Conservation (phyloP, 2,113 vertebrate species). For the Machaerirhynchus nigripectus region DNA sequence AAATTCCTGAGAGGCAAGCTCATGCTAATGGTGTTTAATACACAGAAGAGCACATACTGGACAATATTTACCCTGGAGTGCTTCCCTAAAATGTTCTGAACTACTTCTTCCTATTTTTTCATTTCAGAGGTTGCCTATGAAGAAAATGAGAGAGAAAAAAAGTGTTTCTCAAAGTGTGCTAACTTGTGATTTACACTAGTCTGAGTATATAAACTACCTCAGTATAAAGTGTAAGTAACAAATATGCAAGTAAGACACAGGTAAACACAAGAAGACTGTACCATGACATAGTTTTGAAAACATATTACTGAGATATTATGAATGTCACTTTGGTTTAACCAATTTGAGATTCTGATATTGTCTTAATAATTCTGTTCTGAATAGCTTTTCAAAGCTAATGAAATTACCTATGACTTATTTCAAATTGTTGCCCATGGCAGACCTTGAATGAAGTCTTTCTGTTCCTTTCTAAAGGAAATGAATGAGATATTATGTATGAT, state of each 20-base stretch:
- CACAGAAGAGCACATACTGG: neutral
- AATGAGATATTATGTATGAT: neutral
- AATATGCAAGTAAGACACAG: neutral
- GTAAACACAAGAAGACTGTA: neutral
- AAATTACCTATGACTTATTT: conserved; percentile 12
- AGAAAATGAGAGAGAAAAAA: neutral
- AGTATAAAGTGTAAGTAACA: neutral
- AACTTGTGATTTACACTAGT: neutral
- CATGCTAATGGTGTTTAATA: neutral
- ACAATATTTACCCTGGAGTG: neutral
- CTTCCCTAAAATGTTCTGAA: neutral
- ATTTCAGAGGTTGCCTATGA: neutral
- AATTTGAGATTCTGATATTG: neutral
- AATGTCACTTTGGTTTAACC: conserved; percentile 12
- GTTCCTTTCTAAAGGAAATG: neutral
- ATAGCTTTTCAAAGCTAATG: conserved; percentile 27
- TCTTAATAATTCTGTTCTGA: conserved; percentile 27
- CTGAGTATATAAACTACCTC: neutral
- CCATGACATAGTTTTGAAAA: neutral
- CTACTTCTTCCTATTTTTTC: neutral
- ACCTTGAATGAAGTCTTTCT: neutral
- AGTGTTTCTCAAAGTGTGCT: neutral
- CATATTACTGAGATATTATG: neutral
- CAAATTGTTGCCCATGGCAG: neutral
- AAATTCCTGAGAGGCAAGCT: neutral